Percentiles rank a stretch among this genome's conserved stretches.
phyloP scores from a whole-genome alignment of 35 echinoderm and acorn worm genomes.

The Lytechinus variegatus region DNA sequence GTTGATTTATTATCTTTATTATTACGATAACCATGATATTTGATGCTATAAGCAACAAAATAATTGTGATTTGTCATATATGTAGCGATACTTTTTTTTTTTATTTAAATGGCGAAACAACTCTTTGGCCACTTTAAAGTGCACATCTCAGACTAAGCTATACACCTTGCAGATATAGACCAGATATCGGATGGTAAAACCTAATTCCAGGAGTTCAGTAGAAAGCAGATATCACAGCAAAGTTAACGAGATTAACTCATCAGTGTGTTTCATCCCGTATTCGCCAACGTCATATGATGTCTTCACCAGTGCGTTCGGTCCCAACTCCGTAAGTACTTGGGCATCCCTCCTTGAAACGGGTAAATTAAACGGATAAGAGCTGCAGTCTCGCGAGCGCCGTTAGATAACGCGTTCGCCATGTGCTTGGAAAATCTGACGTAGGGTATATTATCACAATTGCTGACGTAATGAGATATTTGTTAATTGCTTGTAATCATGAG shows the following conservation, averaged over 20 bases:
- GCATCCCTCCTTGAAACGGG: background rate
- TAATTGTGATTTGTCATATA: too few species aligned
- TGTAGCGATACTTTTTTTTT: background rate
- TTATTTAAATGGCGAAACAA: background rate
- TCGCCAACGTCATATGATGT: background rate
- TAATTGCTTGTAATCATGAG: background rate
- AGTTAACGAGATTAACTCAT: background rate
- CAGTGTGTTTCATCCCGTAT: background rate
- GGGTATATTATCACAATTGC: background rate
- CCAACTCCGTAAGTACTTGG: background rate
- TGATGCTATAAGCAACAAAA: too few species aligned
- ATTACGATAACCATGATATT: too few species aligned
- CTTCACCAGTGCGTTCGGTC: background rate
- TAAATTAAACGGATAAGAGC: background rate
- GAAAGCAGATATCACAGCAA: background rate
- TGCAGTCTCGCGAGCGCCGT: background rate
- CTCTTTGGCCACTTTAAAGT: background rate
- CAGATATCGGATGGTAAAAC: background rate
- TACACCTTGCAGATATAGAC: background rate
- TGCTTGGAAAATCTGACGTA: background rate
- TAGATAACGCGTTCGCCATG: background rate
- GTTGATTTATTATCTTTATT: too few species aligned
- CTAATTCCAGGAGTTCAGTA: background rate
- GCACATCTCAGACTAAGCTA: background rate
- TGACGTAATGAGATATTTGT: slow-evolving; percentile 2